Evolutionary conservation across 2,888 invertebrate species (phyloP), one percentile per base, ranked within the genome.

Genomic region (Hypena proboscidalis): DNA sequence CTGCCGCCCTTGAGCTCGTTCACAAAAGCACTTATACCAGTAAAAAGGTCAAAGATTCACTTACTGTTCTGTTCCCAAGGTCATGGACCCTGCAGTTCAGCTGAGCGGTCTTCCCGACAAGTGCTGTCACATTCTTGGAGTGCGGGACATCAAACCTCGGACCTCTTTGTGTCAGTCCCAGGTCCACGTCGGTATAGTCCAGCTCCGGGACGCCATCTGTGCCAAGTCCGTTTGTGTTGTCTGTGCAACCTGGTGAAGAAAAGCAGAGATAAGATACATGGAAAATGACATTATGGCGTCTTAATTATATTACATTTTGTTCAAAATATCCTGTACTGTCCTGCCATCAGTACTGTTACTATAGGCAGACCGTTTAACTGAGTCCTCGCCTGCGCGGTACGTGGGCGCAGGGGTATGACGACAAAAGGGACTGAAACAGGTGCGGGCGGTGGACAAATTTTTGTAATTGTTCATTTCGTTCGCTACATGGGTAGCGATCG

Each of bases 21-120:
- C n/a, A n/a, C n/a, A n/a, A n/a, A n/a, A n/a, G n/a, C n/a, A n/a
- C n/a, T n/a, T n/a, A n/a, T n/a, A n/a, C n/a, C n/a, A n/a, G n/a
- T n/a, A n/a, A n/a, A n/a, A n/a, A n/a, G n/a, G n/a, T n/a, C n/a
- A n/a, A n/a, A n/a, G n/a, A n/a, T n/a, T 14, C 6, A 54, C 93
- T 92, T 70, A 95, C 95, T 88, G 95, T 95, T 81, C 95, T 92
- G 69, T 96, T 95, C 23, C 95, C 95, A 53, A 95, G 92, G 76
- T 95, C 95, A 66, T 94, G 93, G 9, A 96, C 94, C 53, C 95
- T 92, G 89, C 96, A 96, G 79, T 93, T 95, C 48, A 95, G 90
- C 69, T 94, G 93, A 1, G 95, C 94, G 2, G 95, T 95, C 82
- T 95, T 95, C 17, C 95, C 95, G 6, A 95, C 95, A 8, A 95